phyloP scores from a whole-genome alignment of 35 echinoderm and acorn worm species.

The Nesometra sesokonis region DNA sequence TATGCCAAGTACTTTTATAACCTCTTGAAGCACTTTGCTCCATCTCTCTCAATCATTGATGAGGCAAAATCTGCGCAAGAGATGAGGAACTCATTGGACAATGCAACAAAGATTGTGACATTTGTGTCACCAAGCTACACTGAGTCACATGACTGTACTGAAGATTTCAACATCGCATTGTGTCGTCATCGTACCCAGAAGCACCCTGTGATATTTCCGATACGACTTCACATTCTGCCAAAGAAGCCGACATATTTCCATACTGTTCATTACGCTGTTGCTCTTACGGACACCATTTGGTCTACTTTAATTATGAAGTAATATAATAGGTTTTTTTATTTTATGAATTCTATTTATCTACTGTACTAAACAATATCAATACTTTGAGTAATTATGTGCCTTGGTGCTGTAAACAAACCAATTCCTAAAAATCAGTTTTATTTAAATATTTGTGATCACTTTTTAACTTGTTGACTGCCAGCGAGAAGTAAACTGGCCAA shows the following conservation, averaged over 20 bases:
- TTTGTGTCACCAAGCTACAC: slow-evolving; percentile 65
- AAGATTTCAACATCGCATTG: slow-evolving; percentile 84
- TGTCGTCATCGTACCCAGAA: slow-evolving; percentile 38
- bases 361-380: too few species aligned
- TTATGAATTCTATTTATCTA: too few species aligned
- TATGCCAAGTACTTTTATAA: slow-evolving; percentile 11
- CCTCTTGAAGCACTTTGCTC: slow-evolving; percentile 14
- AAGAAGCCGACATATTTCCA: slow-evolving; percentile 72
- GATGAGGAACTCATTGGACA: slow-evolving; percentile 35
- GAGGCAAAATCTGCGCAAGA: slow-evolving; percentile 34
- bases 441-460: too few species aligned
- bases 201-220: slow-evolving; percentile 37
- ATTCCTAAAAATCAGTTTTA: too few species aligned
- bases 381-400: too few species aligned
- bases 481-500: too few species aligned
- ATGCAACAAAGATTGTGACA: slow-evolving; percentile 38
- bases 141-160: slow-evolving; percentile 65
- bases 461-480: too few species aligned
- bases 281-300: slow-evolving; percentile 48
- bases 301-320: too few species aligned
- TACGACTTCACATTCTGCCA: slow-evolving; percentile 50
- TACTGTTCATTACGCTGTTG: slow-evolving; percentile 31
- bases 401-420: too few species aligned
- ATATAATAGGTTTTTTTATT: too few species aligned
- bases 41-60: slow-evolving; percentile 19